Percentiles rank a stretch among this genome's conserved stretches.
phyloP scores from a whole-genome alignment of 2,888 invertebrate genomes.

The Omphaloscelis lunosa region DNA sequence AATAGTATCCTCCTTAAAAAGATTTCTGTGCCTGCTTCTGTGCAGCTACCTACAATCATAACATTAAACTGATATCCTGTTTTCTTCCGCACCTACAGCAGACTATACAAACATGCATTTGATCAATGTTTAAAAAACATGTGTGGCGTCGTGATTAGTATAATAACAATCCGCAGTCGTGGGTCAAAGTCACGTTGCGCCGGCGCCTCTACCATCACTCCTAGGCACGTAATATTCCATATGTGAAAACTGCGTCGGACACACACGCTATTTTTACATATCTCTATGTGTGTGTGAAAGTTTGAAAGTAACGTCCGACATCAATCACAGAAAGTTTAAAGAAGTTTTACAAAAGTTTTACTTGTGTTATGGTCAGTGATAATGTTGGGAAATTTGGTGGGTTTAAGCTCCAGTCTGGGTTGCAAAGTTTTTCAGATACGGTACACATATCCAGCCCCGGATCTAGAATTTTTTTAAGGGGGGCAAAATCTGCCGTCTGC shows the following conservation, averaged over 20 bases:
- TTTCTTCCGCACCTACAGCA: constrained; percentile 34
- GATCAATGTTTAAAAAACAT: constrained; percentile 52
- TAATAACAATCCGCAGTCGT: constrained; percentile 65
- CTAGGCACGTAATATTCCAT: constrained; percentile 70
- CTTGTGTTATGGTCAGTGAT: constrained; percentile 3
- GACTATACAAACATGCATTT: constrained; percentile 30
- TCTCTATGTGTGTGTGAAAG: constrained; percentile 31
- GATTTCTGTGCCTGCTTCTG: constrained; percentile 19
- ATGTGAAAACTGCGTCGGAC: constrained; percentile 57
- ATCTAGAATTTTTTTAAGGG: too few species aligned
- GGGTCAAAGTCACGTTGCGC: constrained; percentile 77
- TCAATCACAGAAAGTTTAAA: neutral
- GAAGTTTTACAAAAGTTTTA: constrained; percentile 8
- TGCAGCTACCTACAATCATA: constrained; percentile 36
- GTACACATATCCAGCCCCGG: too few species aligned
- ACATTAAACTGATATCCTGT: constrained; percentile 38
- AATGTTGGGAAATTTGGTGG: neutral
- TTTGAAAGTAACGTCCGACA: constrained; percentile 1
- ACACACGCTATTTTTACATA: constrained; percentile 54
- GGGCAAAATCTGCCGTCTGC: too few species aligned
- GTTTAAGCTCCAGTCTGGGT: neutral
- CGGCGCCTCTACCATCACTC: constrained; percentile 56
- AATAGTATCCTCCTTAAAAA: constrained; percentile 24
- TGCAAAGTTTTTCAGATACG: neutral
- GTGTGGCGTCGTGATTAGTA: constrained; percentile 63